These are phyloP conservation scores for Calameuta pallipes DNA, from an alignment of 2,888 invertebrate species.

Conservation along the genomic window DNA sequence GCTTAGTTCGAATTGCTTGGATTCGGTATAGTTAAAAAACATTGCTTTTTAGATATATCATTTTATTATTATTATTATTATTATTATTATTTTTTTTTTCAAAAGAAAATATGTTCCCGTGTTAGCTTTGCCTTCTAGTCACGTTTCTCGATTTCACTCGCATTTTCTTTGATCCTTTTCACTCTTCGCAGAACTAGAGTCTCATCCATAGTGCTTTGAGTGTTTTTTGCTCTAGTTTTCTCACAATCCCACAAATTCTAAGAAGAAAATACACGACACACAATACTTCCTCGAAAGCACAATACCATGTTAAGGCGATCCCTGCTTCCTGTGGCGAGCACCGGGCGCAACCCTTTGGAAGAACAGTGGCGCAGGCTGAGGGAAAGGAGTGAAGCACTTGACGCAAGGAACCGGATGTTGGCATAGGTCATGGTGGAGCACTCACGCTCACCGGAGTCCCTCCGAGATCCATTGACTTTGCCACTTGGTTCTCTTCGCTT, in stretches of 20 bases:
- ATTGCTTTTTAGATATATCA: neutral
- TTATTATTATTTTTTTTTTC: neutral
- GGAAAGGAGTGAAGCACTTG: conserved; percentile 33
- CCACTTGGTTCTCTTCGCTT: conserved; percentile 36
- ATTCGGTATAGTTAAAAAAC: neutral
- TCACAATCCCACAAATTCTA: neutral
- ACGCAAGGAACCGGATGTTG: conserved; percentile 45
- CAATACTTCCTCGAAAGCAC: conserved; percentile 14
- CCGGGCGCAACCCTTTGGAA: conserved; percentile 25
- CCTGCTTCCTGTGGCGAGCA: conserved; percentile 21
- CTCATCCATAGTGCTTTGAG: neutral
- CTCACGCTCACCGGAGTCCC: conserved; percentile 44
- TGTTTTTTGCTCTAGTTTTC: neutral
- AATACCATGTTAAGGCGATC: conserved; percentile 26
- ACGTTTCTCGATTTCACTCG: conserved; percentile 30
- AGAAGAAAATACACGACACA: neutral
- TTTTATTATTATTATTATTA: neutral
- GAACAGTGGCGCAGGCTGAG: conserved; percentile 31
- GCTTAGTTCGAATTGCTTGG: neutral
- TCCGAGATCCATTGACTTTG: conserved; percentile 47
- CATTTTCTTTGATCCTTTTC: conserved; percentile 30
- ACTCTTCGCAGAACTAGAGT: conserved; percentile 25
- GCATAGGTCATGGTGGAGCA: conserved; percentile 44
- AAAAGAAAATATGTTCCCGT: neutral
- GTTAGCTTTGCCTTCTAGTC: conserved; percentile 42